Conservation (phyloP, 2,113 vertebrate species). For the Embiotoca jacksoni region DNA sequence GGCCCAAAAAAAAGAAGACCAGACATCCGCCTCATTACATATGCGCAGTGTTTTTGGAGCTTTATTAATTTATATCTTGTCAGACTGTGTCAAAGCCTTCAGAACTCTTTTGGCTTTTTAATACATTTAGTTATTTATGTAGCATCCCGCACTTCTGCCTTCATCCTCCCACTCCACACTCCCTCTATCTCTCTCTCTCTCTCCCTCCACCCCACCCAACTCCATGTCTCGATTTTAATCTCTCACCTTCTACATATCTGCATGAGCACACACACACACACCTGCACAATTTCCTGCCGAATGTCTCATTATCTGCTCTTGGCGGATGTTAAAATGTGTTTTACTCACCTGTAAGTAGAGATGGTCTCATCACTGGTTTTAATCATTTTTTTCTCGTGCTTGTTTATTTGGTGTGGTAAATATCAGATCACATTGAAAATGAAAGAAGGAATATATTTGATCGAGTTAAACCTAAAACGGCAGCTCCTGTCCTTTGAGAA, state of each 20-base stretch:
- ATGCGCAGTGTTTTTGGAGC: conserved; percentile 76
- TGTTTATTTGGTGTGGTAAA: conserved; percentile 25
- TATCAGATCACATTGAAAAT: conserved; percentile 51
- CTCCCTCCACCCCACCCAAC: conserved; percentile 6
- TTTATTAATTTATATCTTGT: conserved; percentile 81
- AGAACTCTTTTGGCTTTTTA: conserved; percentile 66
- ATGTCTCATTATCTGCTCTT: conserved; percentile 70
- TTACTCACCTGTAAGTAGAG: conserved; percentile 65
- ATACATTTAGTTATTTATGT: conserved; percentile 75
- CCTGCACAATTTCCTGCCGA: conserved; percentile 18
- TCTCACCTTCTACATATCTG: conserved; percentile 58
- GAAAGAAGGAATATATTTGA: conserved; percentile 47
- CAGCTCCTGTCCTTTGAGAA: conserved; percentile 59
- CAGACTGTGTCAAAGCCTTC: conserved; percentile 68
- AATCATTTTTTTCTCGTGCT: conserved; percentile 13
- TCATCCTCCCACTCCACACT: conserved; percentile 34
- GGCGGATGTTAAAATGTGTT: conserved; percentile 73
- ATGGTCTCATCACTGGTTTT: conserved; percentile 66
- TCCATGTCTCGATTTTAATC: conserved; percentile 58
- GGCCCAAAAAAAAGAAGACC: conserved; percentile 56
- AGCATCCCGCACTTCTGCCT: conserved; percentile 27
- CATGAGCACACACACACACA: conserved; percentile 30
- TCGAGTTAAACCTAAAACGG: conserved; percentile 54
- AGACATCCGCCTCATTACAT: conserved; percentile 77
- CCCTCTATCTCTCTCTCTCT: not conserved